These are phyloP conservation scores for Leptobrachium leishanense DNA, from an alignment of 2,113 vertebrate species.

Conservation along the genomic window DNA sequence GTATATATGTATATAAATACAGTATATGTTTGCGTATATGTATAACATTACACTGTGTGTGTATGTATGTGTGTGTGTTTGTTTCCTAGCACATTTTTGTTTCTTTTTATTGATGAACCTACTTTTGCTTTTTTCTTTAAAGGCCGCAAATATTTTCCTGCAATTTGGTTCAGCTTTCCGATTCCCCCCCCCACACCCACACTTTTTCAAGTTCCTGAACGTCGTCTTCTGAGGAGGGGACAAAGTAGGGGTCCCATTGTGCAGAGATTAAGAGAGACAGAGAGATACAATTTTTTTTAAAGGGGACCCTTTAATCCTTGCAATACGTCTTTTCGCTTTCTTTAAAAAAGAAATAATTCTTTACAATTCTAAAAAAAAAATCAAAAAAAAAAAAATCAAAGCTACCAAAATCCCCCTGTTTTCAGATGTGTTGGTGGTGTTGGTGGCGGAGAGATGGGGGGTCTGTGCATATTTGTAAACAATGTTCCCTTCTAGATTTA, in stretches of 20 bases:
- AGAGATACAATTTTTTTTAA: no score
- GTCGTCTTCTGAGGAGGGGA: background rate
- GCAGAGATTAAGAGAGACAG: no score
- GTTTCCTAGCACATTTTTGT: background rate
- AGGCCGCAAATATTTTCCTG: conserved; percentile 12
- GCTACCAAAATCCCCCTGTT: no score
- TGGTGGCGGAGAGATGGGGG: background rate
- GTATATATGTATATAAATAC: background rate
- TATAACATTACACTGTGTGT: no score
- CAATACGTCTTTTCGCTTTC: no score
- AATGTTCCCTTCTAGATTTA: background rate
- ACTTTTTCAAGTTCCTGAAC: conserved; percentile 3
- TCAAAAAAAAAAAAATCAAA: no score
- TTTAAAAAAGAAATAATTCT: no score
- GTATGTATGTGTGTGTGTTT: background rate
- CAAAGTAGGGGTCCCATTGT: background rate
- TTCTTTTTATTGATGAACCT: no score
- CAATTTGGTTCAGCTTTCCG: conserved; percentile 1
- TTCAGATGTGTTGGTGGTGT: no score
- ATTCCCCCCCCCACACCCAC: background rate
- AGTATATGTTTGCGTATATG: background rate
- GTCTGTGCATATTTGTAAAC: background rate
- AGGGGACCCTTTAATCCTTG: no score
- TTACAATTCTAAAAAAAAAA: no score
- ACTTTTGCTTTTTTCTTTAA: no score